A percentile compares a stretch with the other conserved stretches of the same genome.
Conservation (phyloP, 2,888 invertebrate species). For the Lumbricus terrestris region DNA sequence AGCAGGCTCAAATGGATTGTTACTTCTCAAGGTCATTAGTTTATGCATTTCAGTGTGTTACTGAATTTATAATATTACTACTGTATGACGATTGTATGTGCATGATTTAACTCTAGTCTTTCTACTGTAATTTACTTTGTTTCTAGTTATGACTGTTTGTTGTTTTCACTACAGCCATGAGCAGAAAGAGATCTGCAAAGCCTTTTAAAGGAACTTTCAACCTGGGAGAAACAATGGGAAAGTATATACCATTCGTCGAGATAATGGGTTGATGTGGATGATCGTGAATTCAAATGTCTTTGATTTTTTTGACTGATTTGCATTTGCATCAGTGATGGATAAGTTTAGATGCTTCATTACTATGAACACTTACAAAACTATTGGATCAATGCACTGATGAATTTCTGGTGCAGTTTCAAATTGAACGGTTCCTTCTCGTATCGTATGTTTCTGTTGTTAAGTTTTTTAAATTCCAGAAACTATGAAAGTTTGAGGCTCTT, state of each 20-base stretch:
- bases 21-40: not conserved
- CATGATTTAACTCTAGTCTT: not conserved
- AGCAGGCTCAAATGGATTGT: not conserved
- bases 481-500: not conserved
- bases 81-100: too few relatives aligned
- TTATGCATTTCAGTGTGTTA: not conserved
- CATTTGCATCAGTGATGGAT: not conserved
- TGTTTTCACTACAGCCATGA: not conserved
- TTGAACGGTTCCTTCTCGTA: not conserved
- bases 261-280: not conserved
- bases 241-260: not conserved
- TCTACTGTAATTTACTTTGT: not conserved
- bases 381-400: not conserved
- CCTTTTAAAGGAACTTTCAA: not conserved
- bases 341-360: not conserved
- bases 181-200: not conserved
- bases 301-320: not conserved
- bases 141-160: not conserved
- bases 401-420: not conserved
- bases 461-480: not conserved
- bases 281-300: not conserved
- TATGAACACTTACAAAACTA: not conserved
- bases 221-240: slow-evolving; percentile 7
- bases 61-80: too few relatives aligned
- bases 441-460: not conserved